These are phyloP conservation scores for Parus major DNA, from an alignment of 2,113 vertebrate genomes.

Conservation along the genomic window DNA sequence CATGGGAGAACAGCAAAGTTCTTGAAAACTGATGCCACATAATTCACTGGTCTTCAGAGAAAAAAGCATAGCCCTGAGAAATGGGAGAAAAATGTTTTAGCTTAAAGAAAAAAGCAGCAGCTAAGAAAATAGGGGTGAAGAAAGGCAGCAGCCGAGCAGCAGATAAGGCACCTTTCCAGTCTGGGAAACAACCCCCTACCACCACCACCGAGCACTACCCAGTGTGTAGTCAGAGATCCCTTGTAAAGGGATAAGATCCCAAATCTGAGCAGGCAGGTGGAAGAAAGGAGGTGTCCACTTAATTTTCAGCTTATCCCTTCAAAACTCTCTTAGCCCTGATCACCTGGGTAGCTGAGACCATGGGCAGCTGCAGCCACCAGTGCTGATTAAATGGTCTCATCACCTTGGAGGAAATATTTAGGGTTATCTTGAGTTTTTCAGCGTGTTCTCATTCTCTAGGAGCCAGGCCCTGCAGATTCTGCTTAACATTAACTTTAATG, in stretches of 20 bases:
- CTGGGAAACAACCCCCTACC: neutral
- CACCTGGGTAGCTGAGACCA: neutral
- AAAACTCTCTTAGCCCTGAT: neutral
- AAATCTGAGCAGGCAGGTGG: neutral
- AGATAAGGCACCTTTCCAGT: neutral
- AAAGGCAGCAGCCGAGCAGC: neutral
- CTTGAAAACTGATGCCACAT: neutral
- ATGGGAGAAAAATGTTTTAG: neutral
- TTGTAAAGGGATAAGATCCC: neutral
- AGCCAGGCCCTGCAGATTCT: neutral
- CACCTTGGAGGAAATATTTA: neutral
- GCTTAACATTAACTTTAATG: neutral
- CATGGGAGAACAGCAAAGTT: neutral
- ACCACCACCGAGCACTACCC: neutral
- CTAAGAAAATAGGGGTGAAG: neutral
- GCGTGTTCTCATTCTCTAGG: neutral
- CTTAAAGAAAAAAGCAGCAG: neutral
- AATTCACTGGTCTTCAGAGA: neutral
- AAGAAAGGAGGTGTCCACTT: neutral
- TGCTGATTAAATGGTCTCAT: neutral
- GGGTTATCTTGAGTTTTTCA: neutral
- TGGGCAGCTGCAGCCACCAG: neutral
- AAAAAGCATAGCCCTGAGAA: neutral
- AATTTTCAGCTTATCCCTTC: neutral
- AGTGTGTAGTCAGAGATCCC: neutral